Evolutionary conservation across 2,888 invertebrate genomes (phyloP).

Genomic region (Aphelenchoides bicaudatus): DNA sequence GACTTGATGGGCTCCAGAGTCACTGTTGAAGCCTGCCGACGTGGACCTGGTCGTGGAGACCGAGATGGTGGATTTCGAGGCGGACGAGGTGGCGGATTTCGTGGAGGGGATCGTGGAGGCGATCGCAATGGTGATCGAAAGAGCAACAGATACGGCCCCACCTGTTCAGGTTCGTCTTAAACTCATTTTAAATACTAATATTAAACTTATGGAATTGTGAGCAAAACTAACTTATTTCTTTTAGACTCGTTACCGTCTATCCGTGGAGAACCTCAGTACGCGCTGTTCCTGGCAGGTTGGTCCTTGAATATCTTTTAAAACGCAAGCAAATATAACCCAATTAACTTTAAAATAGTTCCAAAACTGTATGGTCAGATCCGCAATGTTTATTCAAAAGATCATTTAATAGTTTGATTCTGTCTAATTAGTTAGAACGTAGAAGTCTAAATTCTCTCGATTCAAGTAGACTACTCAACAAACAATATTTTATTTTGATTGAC

Average conservation of each 20-base stretch:
- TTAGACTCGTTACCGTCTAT: constrained; percentile 91
- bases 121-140: constrained; percentile 20
- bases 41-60: constrained; percentile 31
- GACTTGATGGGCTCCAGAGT: constrained; percentile 64
- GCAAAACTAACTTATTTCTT: too few species aligned
- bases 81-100: constrained; percentile 17
- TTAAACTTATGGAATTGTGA: constrained; percentile 93
- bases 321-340: too few species aligned
- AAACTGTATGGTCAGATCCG: too few species aligned
- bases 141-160: constrained; percentile 15
- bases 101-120: constrained; percentile 31
- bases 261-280: constrained; percentile 95
- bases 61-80: constrained; percentile 5
- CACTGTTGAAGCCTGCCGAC: constrained; percentile 50
- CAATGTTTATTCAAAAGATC: too few species aligned
- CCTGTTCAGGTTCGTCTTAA: constrained; percentile 13
- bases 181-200: constrained; percentile 67
- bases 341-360: too few species aligned
- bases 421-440: too few species aligned
- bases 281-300: constrained; percentile 98
- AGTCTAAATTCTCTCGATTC: too few species aligned
- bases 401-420: too few species aligned
- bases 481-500: too few species aligned
- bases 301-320: background rate
- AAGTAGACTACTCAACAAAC: too few species aligned